phyloP scores from a whole-genome alignment of 2,888 invertebrate genomes.

The Molanna angustata region DNA sequence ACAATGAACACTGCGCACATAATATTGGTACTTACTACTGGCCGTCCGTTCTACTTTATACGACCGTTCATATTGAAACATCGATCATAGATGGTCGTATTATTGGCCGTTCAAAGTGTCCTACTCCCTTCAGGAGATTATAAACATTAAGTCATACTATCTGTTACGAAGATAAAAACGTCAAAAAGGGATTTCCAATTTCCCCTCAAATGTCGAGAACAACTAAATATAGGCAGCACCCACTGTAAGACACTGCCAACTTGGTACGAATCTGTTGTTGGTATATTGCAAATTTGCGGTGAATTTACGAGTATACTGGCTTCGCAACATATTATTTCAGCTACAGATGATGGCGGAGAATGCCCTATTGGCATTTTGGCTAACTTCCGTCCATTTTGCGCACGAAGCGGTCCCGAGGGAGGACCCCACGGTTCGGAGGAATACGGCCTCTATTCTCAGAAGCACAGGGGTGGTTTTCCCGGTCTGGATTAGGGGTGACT shows the following conservation, averaged over 20 bases:
- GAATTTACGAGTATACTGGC: slow-evolving; percentile 51
- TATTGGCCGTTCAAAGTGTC: no score
- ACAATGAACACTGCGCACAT: no score
- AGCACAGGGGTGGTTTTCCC: slow-evolving; percentile 3
- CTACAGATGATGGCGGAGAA: slow-evolving; percentile 39
- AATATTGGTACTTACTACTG: no score
- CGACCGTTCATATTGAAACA: no score
- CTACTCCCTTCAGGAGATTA: no score
- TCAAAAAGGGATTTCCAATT: not conserved
- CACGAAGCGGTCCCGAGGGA: slow-evolving; percentile 50
- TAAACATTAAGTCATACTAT: no score
- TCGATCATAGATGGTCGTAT: no score
- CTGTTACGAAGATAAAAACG: no score
- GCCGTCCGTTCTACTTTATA: no score
- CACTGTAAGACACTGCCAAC: slow-evolving; percentile 7
- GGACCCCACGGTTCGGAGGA: slow-evolving; percentile 47
- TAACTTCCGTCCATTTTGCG: slow-evolving; percentile 43
- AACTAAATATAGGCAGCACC: no score
- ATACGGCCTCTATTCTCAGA: slow-evolving; percentile 50
- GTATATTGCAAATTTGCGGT: slow-evolving; percentile 56
- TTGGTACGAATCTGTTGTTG: slow-evolving; percentile 15
- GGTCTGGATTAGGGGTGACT: not conserved
- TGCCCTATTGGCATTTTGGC: slow-evolving; percentile 52
- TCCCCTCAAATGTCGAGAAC: slow-evolving; percentile 5
- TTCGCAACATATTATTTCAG: slow-evolving; percentile 45